phyloP scores from a whole-genome alignment of 1,140 invertebrate species.

The Cotesia vestalis region DNA sequence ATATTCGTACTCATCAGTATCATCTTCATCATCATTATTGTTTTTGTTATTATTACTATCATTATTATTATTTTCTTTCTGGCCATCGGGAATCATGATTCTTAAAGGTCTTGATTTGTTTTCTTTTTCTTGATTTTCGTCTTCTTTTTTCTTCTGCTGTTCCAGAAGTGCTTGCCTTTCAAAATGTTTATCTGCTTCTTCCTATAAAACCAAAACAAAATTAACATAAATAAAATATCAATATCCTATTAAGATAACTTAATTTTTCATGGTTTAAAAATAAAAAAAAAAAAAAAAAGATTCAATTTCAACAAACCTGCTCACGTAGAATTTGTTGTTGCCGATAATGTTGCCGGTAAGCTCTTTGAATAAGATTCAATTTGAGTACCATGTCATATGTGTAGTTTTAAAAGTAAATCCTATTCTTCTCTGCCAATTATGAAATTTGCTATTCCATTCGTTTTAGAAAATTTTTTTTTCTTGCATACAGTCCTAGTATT shows the following conservation, averaged over 20 bases:
- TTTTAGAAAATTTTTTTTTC: too few relatives aligned
- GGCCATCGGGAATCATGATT: slow-evolving; percentile 63
- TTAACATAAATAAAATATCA: slow-evolving; percentile 7
- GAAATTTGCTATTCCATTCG: too few relatives aligned
- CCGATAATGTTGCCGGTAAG: slow-evolving; percentile 36
- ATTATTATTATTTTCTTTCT: slow-evolving; percentile 36
- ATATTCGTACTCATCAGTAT: slow-evolving; percentile 54
- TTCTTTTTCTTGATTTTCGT: slow-evolving; percentile 37
- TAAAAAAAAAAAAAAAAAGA: not conserved
- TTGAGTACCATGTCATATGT: too few relatives aligned
- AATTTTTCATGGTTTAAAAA: not conserved
- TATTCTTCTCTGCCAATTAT: too few relatives aligned
- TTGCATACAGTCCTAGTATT: too few relatives aligned
- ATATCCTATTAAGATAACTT: not conserved
- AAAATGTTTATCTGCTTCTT: slow-evolving; percentile 36
- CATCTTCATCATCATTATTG: slow-evolving; percentile 41
- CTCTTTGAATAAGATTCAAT: too few relatives aligned
- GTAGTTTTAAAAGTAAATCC: too few relatives aligned
- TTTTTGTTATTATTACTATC: slow-evolving; percentile 30
- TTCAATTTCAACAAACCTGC: slow-evolving; percentile 29
- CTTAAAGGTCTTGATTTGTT: slow-evolving; percentile 52
- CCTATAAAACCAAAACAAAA: slow-evolving; percentile 19
- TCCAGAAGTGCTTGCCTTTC: slow-evolving; percentile 34
- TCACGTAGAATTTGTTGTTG: slow-evolving; percentile 40
- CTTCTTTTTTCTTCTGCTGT: slow-evolving; percentile 41